A percentile compares a stretch with the other conserved stretches of the same genome.
Conservation (phyloP, 2,888 invertebrate genomes). For the Meliscaeva auricollis region DNA sequence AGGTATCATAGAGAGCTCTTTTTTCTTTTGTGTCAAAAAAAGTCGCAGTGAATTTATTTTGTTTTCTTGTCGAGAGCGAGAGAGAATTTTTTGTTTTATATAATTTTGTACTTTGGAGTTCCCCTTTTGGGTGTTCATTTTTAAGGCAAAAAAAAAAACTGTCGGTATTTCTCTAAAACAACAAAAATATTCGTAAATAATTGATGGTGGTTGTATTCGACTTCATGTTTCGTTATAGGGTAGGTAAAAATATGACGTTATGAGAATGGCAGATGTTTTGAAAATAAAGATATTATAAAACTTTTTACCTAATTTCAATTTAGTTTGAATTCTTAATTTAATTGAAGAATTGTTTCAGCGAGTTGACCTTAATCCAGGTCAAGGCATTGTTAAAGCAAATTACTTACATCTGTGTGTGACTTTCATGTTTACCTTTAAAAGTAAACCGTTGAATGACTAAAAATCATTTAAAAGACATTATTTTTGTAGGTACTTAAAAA, state of each 20-base stretch:
- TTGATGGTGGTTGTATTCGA: slow-evolving; percentile 7
- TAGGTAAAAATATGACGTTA: background rate
- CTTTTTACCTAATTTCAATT: no score
- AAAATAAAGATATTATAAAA: background rate
- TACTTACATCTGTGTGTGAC: no score
- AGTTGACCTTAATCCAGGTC: background rate
- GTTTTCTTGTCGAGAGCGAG: background rate
- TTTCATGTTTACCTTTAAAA: no score
- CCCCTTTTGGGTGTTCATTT: slow-evolving; percentile 39
- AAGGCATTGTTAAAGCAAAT: no score
- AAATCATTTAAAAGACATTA: no score
- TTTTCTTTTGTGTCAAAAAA: background rate
- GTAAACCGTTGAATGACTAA: no score
- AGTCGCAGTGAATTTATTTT: slow-evolving; percentile 17
- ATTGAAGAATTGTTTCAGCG: background rate
- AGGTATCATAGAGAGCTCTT: background rate
- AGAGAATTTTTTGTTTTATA: slow-evolving; percentile 5
- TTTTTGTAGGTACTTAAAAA: no score
- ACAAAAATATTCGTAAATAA: background rate
- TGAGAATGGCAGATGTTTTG: background rate
- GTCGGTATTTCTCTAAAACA: background rate
- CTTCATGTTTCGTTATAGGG: background rate
- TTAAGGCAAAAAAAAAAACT: background rate
- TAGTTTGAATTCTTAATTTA: background rate
- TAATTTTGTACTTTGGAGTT: slow-evolving; percentile 24